phyloP scores from a whole-genome alignment of 1,140 invertebrate species.

The Caenorhabditis brenneri region DNA sequence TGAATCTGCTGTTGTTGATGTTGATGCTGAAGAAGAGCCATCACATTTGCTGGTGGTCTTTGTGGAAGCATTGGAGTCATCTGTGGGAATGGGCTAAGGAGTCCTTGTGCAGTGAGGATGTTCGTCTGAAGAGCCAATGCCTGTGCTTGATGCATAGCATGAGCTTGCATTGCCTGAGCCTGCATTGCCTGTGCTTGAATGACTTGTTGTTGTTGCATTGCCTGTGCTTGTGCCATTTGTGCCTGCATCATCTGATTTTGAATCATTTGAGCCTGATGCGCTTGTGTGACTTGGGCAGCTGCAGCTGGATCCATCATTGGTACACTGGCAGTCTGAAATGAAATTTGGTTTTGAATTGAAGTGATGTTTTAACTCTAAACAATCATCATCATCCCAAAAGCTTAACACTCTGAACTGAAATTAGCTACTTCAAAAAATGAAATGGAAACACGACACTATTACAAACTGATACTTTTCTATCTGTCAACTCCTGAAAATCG shows the following conservation, averaged over 20 bases:
- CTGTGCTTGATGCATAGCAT: background rate
- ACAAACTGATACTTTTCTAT: background rate
- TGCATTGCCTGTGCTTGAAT: background rate
- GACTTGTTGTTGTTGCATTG: background rate
- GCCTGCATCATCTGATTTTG: background rate
- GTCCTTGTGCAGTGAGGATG: background rate
- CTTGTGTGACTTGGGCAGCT: background rate
- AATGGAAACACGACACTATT: background rate
- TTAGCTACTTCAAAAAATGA: too few relatives aligned
- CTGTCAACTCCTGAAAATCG: background rate
- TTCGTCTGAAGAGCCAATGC: background rate
- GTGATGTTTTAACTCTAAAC: too few relatives aligned
- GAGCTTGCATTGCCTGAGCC: background rate
- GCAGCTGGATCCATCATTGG: background rate
- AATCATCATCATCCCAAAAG: too few relatives aligned
- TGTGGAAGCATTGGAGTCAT: background rate
- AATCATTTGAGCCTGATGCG: background rate
- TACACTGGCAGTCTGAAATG: background rate
- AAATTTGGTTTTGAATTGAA: too few relatives aligned
- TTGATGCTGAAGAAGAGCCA: background rate
- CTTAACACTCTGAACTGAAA: too few relatives aligned
- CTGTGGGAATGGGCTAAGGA: background rate
- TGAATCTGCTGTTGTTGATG: background rate
- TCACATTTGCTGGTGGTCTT: background rate
- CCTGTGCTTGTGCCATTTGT: background rate